Evolutionary conservation across 53 echinoderm and acorn worm species (phyloP).

Genomic region (Echinarachnius parma): DNA sequence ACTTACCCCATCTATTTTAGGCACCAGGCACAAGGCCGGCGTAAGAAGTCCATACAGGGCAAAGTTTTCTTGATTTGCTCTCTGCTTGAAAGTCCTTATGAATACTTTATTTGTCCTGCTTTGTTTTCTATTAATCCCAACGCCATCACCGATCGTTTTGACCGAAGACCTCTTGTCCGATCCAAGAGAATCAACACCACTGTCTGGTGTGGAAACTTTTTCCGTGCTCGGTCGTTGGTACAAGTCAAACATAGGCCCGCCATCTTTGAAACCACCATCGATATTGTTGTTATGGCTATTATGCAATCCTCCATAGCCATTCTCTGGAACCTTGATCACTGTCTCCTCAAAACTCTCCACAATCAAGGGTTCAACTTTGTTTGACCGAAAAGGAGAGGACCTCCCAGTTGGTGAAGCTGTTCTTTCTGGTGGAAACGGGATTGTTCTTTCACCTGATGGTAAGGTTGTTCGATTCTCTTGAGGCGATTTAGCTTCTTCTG

Average conservation of each 20-base stretch:
- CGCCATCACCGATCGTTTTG: slow-evolving; percentile 21
- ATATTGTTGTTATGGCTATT: slow-evolving; percentile 28
- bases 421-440: background rate
- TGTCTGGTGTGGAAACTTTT: slow-evolving; percentile 52
- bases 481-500: background rate
- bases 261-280: slow-evolving; percentile 15
- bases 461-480: background rate
- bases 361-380: slow-evolving; percentile 49
- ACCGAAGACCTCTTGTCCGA: slow-evolving; percentile 27
- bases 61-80: slow-evolving; percentile 94
- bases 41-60: slow-evolving; percentile 88
- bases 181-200: slow-evolving; percentile 50
- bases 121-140: slow-evolving; percentile 7
- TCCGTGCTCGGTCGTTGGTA: slow-evolving; percentile 27
- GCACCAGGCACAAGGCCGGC: slow-evolving; percentile 88
- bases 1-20: slow-evolving; percentile 96
- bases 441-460: background rate
- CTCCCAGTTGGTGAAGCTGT: slow-evolving; percentile 9
- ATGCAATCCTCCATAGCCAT: background rate
- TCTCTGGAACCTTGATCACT: background rate
- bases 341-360: background rate
- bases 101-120: slow-evolving; percentile 39
- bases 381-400: slow-evolving; percentile 23
- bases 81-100: slow-evolving; percentile 71
- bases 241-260: slow-evolving; percentile 8